Percentiles rank a stretch among this genome's conserved stretches.
These are phyloP conservation scores for Dryadula phaetusa DNA, from an alignment of 2,888 invertebrate species.

Conservation along the genomic window DNA sequence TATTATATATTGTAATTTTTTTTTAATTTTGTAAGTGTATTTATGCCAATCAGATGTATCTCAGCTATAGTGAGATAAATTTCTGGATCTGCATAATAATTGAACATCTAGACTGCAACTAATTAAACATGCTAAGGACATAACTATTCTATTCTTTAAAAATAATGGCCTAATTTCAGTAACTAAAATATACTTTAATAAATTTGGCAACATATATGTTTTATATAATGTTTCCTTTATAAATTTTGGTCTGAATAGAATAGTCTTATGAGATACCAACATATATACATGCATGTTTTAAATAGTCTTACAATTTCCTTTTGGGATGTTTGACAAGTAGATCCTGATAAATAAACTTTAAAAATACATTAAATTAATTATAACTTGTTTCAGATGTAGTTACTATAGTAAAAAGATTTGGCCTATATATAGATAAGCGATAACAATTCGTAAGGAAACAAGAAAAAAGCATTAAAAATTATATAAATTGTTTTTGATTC, in stretches of 20 bases:
- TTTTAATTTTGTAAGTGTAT: background rate
- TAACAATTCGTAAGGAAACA: too few species aligned
- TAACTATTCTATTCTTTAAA: conserved; percentile 44
- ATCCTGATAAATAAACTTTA: conserved; percentile 50
- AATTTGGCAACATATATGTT: background rate
- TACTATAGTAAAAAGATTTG: too few species aligned
- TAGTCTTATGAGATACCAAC: conserved; percentile 50
- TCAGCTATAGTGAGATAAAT: background rate
- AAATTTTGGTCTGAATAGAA: conserved; percentile 53
- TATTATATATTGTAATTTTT: conserved; percentile 15
- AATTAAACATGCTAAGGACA: conserved; percentile 42
- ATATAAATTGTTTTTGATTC: too few species aligned
- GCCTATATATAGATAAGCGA: too few species aligned
- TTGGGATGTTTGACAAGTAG: conserved; percentile 51
- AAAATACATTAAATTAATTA: conserved; percentile 28
- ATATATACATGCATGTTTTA: conserved; percentile 51
- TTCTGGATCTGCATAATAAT: conserved; percentile 30
- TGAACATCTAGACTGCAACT: conserved; percentile 17
- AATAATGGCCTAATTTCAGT: conserved; percentile 9
- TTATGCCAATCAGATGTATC: background rate
- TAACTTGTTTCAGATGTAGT: too few species aligned
- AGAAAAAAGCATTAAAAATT: too few species aligned
- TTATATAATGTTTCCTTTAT: background rate
- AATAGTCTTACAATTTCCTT: conserved; percentile 58
- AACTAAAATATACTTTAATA: background rate